Conservation (phyloP, 2,888 invertebrate genomes). For the Zygothrica quintamaculata region DNA sequence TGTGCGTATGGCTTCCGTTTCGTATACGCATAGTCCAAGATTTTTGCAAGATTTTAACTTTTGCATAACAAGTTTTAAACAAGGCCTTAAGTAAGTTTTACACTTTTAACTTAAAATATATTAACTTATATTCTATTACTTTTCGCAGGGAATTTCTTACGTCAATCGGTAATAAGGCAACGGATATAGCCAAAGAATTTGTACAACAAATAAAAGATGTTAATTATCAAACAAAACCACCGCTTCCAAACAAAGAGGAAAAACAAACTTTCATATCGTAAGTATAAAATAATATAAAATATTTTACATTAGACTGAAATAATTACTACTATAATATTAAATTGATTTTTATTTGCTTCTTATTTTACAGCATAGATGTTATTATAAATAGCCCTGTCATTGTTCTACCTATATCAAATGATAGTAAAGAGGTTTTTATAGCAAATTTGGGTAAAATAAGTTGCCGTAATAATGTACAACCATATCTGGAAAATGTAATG, state of each 20-base stretch:
- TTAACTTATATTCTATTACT: neutral
- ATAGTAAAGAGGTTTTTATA: slow-evolving; percentile 93
- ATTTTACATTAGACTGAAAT: neutral
- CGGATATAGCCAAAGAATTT: slow-evolving; percentile 96
- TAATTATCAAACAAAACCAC: slow-evolving; percentile 45
- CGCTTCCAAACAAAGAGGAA: slow-evolving; percentile 26
- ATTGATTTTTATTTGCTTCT: no score
- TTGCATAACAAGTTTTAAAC: slow-evolving; percentile 95
- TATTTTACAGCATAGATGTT: slow-evolving; percentile 87
- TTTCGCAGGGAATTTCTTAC: slow-evolving; percentile 89
- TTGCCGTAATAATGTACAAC: slow-evolving; percentile 84
- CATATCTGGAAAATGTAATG: slow-evolving; percentile 17
- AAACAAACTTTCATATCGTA: slow-evolving; percentile 51
- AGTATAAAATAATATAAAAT: slow-evolving; percentile 7
- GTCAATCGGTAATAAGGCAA: slow-evolving; percentile 94
- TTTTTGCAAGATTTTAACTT: slow-evolving; percentile 93
- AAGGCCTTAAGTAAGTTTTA: slow-evolving; percentile 86
- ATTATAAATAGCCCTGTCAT: slow-evolving; percentile 96
- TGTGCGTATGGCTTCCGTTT: slow-evolving; percentile 93
- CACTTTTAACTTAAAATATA: neutral
- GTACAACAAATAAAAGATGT: slow-evolving; percentile 87
- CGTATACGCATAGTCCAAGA: slow-evolving; percentile 96
- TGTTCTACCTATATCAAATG: slow-evolving; percentile 91
- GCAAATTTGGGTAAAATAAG: slow-evolving; percentile 96
- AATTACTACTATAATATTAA: no score